A percentile compares a stretch with the other conserved stretches of the same genome.
phyloP scores from a whole-genome alignment of 30 jellyfish, hydroid and myxozoan genomes.

The Euphysa ruthae region DNA sequence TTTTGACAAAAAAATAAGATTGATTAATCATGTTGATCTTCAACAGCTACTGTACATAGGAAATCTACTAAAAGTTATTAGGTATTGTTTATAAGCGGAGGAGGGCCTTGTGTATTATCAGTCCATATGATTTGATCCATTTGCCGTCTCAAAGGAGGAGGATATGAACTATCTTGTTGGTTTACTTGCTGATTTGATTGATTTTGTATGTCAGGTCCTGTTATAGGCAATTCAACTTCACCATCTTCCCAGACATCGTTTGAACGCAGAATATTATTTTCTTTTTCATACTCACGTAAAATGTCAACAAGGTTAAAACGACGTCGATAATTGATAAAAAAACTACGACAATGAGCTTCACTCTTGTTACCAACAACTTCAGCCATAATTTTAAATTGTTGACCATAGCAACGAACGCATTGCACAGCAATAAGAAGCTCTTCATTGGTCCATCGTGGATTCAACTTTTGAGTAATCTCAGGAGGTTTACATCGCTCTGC shows the following conservation, averaged over 20 bases:
- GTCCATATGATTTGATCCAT: background rate
- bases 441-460: slow-evolving; percentile 98
- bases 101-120: slow-evolving; percentile 64
- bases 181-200: background rate
- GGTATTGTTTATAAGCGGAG: slow-evolving; percentile 69
- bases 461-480: slow-evolving; percentile 61
- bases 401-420: slow-evolving; percentile 91
- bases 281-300: slow-evolving; percentile 87
- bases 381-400: slow-evolving; percentile 96
- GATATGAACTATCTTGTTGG: background rate
- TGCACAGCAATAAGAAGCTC: slow-evolving; percentile 96
- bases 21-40: no score
- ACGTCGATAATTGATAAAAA: slow-evolving; percentile 92
- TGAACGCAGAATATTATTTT: slow-evolving; percentile 67
- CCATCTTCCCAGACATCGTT: slow-evolving; percentile 83
- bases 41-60: no score
- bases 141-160: slow-evolving; percentile 32
- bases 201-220: no score
- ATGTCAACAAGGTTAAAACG: slow-evolving; percentile 84
- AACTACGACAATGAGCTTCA: slow-evolving; percentile 74
- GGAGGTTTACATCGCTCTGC: slow-evolving; percentile 67
- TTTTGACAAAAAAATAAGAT: no score
- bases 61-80: no score
- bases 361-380: slow-evolving; percentile 96
- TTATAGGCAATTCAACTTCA: background rate